phyloP scores from a whole-genome alignment of 2,888 invertebrate genomes.

The Seira ritae region DNA sequence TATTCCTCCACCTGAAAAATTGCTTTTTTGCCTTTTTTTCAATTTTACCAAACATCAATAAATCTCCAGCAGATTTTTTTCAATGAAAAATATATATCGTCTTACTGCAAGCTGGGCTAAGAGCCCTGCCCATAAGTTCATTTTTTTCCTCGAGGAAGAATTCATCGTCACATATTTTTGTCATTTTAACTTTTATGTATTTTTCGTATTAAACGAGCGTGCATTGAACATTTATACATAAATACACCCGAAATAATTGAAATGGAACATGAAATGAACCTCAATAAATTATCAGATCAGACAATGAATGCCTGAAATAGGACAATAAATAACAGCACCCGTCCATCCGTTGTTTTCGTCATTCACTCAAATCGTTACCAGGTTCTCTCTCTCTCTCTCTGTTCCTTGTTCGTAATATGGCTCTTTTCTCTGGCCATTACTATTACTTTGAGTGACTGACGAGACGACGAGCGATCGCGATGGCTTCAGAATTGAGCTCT shows the following conservation, averaged over 20 bases:
- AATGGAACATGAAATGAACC: conserved; percentile 16
- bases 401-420: not conserved
- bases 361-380: not conserved
- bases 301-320: conserved; percentile 16
- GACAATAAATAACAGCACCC: conserved; percentile 16
- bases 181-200: conserved; percentile 33
- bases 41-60: conserved; percentile 14
- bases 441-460: conserved; percentile 2
- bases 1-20: conserved; percentile 16
- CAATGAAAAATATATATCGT: conserved; percentile 28
- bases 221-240: too few relatives aligned
- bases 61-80: conserved; percentile 51
- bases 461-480: not conserved
- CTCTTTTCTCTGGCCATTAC: too few relatives aligned
- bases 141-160: conserved; percentile 33
- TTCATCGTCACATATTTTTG: conserved; percentile 54
- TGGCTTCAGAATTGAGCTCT: not conserved
- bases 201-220: not conserved
- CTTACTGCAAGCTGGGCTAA: not conserved
- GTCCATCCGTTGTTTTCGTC: conserved; percentile 16
- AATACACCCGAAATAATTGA: not conserved
- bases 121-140: conserved; percentile 24
- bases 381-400: not conserved
- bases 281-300: conserved; percentile 16
- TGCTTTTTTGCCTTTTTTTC: conserved; percentile 10